phyloP scores from a whole-genome alignment of 1,140 invertebrate species.

The Zaprionus tsacasi region DNA sequence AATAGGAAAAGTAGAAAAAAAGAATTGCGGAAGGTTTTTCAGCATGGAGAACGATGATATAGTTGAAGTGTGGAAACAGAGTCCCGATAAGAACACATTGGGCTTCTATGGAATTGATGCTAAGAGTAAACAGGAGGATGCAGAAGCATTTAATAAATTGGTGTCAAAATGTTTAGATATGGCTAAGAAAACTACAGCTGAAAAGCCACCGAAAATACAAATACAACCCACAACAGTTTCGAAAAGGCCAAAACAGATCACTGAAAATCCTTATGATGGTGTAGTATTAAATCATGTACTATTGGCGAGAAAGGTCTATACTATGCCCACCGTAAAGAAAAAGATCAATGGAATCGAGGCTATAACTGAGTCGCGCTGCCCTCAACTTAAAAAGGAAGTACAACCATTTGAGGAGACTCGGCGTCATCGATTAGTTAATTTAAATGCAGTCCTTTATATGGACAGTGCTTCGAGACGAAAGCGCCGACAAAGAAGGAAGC shows the following conservation, averaged over 20 bases:
- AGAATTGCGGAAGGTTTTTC: background rate
- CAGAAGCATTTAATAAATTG: background rate
- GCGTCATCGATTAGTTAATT: background rate
- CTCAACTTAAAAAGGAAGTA: background rate
- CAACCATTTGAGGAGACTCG: background rate
- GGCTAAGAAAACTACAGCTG: background rate
- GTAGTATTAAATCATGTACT: slow-evolving; percentile 1
- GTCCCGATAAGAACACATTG: background rate
- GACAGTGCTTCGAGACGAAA: background rate
- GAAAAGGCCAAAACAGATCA: background rate
- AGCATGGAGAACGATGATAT: background rate
- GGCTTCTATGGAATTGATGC: background rate
- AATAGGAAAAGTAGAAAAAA: background rate
- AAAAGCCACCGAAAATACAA: background rate
- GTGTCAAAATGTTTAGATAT: background rate
- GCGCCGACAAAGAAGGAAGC: background rate
- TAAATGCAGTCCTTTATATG: background rate
- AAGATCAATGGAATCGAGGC: background rate
- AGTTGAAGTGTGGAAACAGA: slow-evolving; percentile 1
- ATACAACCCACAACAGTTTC: background rate
- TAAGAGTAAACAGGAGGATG: background rate
- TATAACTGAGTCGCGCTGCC: background rate
- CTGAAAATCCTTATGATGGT: background rate
- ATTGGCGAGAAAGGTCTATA: background rate
- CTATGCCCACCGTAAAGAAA: background rate